These are phyloP conservation scores for Oligia latruncula DNA, from an alignment of 2,888 invertebrate genomes.

Conservation along the genomic window DNA sequence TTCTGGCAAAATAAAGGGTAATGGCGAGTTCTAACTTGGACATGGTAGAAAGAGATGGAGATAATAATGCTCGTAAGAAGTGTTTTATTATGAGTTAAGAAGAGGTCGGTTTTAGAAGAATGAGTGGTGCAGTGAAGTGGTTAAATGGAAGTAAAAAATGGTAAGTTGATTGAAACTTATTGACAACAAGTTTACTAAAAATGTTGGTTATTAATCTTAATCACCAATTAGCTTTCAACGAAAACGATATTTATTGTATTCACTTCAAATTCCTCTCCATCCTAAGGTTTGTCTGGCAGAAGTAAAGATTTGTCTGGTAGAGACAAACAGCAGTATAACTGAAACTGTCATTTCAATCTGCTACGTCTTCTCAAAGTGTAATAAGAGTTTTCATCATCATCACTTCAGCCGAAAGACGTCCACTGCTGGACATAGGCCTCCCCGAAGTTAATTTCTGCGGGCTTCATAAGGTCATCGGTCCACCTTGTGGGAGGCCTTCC, in stretches of 20 bases:
- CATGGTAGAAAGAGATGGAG: conserved; percentile 38
- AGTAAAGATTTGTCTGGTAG: background rate
- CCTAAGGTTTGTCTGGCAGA: background rate
- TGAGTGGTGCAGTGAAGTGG: background rate
- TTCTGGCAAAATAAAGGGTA: conserved; percentile 57
- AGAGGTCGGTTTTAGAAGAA: background rate
- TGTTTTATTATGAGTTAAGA: conserved; percentile 22
- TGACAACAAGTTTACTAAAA: background rate
- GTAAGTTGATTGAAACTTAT: background rate
- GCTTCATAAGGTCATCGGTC: too few species aligned
- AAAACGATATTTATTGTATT: background rate
- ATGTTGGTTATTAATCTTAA: background rate
- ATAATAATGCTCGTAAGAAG: conserved; percentile 1
- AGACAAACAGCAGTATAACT: background rate
- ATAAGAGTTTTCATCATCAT: too few species aligned
- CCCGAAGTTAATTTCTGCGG: too few species aligned
- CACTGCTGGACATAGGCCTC: too few species aligned
- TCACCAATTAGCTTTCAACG: background rate
- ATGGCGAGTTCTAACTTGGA: conserved; percentile 20
- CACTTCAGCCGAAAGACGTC: too few species aligned
- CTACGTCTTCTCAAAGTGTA: background rate
- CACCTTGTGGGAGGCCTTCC: too few species aligned
- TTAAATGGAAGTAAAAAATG: background rate
- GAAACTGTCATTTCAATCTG: background rate
- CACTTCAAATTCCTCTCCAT: background rate